Conservation (phyloP, 2,888 invertebrate species). For the Allolobophora icterica region DNA sequence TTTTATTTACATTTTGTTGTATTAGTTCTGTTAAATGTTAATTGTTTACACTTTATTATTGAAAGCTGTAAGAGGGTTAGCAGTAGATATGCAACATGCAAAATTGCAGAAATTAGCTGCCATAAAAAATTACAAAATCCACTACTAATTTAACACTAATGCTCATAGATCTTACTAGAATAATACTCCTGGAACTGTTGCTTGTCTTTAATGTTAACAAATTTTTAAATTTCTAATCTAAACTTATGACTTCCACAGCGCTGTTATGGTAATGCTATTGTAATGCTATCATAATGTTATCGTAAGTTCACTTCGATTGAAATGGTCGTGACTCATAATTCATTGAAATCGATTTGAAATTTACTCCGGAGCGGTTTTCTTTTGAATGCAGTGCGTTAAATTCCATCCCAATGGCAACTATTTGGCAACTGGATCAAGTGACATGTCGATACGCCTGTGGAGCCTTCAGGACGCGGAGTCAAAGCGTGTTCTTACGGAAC, state of each 20-base stretch:
- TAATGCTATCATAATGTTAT: too few species aligned
- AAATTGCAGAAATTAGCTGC: neutral
- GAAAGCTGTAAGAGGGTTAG: neutral
- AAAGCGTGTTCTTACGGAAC: slow-evolving; percentile 76
- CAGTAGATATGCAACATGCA: neutral
- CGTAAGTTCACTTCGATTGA: too few species aligned
- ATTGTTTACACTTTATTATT: too few species aligned
- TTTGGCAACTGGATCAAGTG: slow-evolving; percentile 87
- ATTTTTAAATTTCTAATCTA: too few species aligned
- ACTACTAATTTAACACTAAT: neutral
- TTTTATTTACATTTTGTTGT: too few species aligned
- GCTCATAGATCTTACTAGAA: too few species aligned
- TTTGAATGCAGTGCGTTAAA: slow-evolving; percentile 75
- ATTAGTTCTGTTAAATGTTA: too few species aligned
- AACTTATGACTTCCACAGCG: too few species aligned
- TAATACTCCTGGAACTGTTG: too few species aligned
- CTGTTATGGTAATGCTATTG: too few species aligned
- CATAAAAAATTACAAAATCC: neutral
- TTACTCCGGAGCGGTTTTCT: neutral
- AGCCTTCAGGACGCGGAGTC: slow-evolving; percentile 81
- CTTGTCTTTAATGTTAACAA: too few species aligned
- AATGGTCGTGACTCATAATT: too few species aligned
- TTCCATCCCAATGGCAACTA: slow-evolving; percentile 92
- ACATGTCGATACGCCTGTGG: slow-evolving; percentile 87
- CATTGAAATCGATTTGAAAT: neutral